These are phyloP conservation scores for Myotis davidii DNA, from an alignment of 2,113 vertebrate genomes.

Conservation along the genomic window DNA sequence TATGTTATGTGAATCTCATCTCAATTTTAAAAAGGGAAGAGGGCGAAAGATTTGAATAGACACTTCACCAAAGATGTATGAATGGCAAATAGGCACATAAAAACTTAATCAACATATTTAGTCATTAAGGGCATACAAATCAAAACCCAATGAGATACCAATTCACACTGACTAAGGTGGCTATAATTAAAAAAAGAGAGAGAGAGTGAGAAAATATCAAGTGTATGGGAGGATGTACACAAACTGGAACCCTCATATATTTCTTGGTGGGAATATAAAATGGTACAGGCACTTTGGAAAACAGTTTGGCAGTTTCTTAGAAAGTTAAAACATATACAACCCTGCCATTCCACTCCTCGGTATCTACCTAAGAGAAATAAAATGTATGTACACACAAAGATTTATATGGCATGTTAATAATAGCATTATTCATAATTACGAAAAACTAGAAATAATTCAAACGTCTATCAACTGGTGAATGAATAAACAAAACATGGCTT, in stretches of 20 bases:
- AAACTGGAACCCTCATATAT: background rate
- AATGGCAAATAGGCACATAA: background rate
- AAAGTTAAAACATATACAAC: background rate
- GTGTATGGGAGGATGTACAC: background rate
- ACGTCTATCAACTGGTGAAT: background rate
- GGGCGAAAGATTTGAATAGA: background rate
- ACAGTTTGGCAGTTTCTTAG: background rate
- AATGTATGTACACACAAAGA: background rate
- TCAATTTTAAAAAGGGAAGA: background rate
- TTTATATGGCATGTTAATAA: background rate
- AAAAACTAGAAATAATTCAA: background rate
- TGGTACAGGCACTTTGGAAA: background rate
- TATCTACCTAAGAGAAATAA: background rate
- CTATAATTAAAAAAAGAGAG: background rate
- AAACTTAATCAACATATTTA: background rate
- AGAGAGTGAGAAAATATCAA: background rate
- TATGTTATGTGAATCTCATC: background rate
- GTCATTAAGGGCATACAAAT: background rate
- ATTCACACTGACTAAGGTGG: background rate
- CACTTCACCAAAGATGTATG: background rate
- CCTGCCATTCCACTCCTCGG: background rate
- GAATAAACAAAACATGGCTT: background rate
- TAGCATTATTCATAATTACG: background rate
- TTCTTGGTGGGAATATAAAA: background rate
- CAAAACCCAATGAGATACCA: background rate